phyloP scores from a whole-genome alignment of 2,797 vertebrate species.

The Acanthiza pusilla region DNA sequence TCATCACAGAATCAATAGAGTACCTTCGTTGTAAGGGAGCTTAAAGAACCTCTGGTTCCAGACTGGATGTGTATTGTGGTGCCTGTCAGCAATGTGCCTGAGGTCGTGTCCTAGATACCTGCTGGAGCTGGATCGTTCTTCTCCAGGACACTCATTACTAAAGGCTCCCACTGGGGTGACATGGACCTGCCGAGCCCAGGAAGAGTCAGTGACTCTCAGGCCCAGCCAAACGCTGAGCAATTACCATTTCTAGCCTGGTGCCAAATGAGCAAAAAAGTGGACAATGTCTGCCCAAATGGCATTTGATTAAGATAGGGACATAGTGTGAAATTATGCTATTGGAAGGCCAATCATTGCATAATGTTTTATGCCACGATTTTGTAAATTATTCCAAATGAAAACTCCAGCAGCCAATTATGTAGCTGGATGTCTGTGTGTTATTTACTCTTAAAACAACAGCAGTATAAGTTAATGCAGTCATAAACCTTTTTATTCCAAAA shows the following conservation, averaged over 20 bases:
- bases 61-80: background rate
- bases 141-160: background rate
- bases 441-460: slow-evolving; percentile 35
- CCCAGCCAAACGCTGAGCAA: background rate
- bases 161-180: background rate
- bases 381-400: slow-evolving; percentile 23
- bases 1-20: background rate
- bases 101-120: background rate
- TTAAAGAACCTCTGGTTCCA: background rate
- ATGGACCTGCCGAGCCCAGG: background rate
- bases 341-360: background rate
- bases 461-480: background rate
- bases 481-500: slow-evolving; percentile 3
- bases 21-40: background rate
- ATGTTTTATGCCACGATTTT: background rate
- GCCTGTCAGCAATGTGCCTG: background rate
- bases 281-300: background rate
- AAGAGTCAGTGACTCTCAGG: background rate
- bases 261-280: background rate
- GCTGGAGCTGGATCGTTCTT: background rate
- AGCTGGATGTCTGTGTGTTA: background rate
- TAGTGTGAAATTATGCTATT: background rate
- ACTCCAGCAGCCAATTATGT: background rate
- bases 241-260: background rate
- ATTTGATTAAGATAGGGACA: background rate